Base-by-base conservation (phyloP, 2,797 vertebrate genomes). In the Protosalanx chinensis region DNA sequence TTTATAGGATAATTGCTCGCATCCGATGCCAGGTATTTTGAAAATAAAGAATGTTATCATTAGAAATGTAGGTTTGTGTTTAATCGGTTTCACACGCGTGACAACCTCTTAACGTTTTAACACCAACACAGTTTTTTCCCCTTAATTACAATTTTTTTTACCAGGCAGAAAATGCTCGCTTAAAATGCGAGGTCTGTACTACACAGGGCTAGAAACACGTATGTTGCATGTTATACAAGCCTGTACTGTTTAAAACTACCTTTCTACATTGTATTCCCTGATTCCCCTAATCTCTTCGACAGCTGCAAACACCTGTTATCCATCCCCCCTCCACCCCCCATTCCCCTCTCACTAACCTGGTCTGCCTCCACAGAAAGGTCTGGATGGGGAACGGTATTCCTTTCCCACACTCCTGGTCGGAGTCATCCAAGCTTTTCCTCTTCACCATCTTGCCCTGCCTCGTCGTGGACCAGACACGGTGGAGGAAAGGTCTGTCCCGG, bases 321-420 rank as follows among this genome's bases (percentile, higher is more conserved):
- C 72, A 60, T 75, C 15, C 70, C 74, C 3, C 23, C 23, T 27
- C 23, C 23, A 27, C 23, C 23, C 23, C 23, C 23, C 23, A 27
- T 27, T 27, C 23, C 23, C 23, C 23, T 27, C 18, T 35, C 79
- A 83, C 91, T 71, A 81, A 99, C 97, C 97, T 98, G 91, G 97
- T 99, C 70, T 99, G 97, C 84, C 97, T 94, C 97, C 97, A 99
- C 0, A 99, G 84, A 90, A 99, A 99, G 92, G 96, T 99, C 93
- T 98, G 97, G 86, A 98, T 98, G 62, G 97, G 96, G 72, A 98
- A 94, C 53, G 97, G 97, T 83, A 99, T 94, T 67, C 97, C 97
- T 64, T 96, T 94, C 84, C 95, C 93, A 81, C 94, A 92, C 87
- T 98, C 96, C 85, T 93, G 95, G 81, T 99, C 97, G 82, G 93